These are phyloP conservation scores for Acanthosepion esculentum DNA, from an alignment of 2,888 invertebrate genomes.

Conservation along the genomic window DNA sequence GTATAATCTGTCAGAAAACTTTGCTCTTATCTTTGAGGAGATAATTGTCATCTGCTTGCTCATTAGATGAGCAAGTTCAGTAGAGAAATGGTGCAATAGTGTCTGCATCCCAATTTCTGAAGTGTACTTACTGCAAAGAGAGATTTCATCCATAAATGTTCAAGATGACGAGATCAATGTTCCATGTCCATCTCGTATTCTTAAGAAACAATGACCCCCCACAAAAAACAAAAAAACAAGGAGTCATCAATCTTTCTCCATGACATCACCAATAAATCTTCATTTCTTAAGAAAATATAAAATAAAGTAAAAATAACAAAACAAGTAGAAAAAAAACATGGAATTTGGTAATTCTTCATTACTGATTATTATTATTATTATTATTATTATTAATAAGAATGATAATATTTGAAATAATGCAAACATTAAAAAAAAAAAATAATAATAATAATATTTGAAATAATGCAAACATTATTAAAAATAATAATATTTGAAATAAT, in stretches of 20 bases:
- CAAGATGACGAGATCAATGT: neutral
- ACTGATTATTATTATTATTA: too few relatives aligned
- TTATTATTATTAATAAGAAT: too few relatives aligned
- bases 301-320: neutral
- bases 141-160: neutral
- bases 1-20: neutral
- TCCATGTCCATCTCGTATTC: neutral
- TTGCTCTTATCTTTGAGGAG: neutral
- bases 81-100: neutral
- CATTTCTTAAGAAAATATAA: neutral
- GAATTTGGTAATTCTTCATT: neutral
- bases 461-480: too few relatives aligned
- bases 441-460: too few relatives aligned
- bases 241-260: neutral
- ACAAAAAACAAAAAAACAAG: neutral
- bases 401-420: neutral
- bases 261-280: slow-evolving; percentile 22
- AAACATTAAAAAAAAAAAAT: too few relatives aligned
- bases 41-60: neutral
- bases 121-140: neutral
- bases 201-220: neutral
- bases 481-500: neutral
- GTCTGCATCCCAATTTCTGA: neutral
- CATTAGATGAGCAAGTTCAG: neutral
- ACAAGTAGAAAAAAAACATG: neutral